phyloP scores from a whole-genome alignment of 2,797 vertebrate genomes.

The Sebastiscus tertius region DNA sequence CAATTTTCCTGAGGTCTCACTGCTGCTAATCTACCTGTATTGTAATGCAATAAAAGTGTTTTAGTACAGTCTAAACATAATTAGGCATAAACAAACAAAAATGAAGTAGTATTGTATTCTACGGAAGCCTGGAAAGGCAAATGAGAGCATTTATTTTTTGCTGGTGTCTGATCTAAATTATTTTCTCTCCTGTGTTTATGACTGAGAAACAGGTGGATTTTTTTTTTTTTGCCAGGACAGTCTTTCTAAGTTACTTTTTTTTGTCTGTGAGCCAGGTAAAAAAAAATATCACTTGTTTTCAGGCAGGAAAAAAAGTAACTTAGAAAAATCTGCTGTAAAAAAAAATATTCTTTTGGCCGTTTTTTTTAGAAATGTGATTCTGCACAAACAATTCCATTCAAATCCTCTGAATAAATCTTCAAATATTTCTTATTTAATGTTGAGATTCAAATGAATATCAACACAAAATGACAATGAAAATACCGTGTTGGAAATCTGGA shows the following conservation, averaged over 20 bases:
- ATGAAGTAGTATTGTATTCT: background rate
- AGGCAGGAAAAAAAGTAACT: too few relatives aligned
- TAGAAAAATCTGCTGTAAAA: too few relatives aligned
- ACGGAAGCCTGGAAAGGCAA: too few relatives aligned
- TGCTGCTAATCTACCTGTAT: background rate
- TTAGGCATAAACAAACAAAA: background rate
- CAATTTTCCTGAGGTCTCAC: background rate
- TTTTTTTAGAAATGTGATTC: background rate
- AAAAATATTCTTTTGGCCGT: too few relatives aligned
- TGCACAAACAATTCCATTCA: background rate
- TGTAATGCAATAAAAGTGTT: background rate
- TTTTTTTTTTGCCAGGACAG: too few relatives aligned
- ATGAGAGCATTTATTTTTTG: too few relatives aligned
- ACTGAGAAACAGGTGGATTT: too few relatives aligned
- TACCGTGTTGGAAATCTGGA: background rate
- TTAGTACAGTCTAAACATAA: background rate
- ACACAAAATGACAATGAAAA: background rate
- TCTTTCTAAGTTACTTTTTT: too few relatives aligned
- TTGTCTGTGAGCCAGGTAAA: too few relatives aligned
- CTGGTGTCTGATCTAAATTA: too few relatives aligned
- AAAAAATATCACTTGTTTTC: too few relatives aligned
- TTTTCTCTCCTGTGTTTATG: too few relatives aligned
- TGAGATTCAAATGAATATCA: background rate
- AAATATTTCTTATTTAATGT: background rate
- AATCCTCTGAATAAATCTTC: background rate